Evolutionary conservation across 2,888 invertebrate genomes (phyloP).

Genomic region (Chydorus sphaericus): DNA sequence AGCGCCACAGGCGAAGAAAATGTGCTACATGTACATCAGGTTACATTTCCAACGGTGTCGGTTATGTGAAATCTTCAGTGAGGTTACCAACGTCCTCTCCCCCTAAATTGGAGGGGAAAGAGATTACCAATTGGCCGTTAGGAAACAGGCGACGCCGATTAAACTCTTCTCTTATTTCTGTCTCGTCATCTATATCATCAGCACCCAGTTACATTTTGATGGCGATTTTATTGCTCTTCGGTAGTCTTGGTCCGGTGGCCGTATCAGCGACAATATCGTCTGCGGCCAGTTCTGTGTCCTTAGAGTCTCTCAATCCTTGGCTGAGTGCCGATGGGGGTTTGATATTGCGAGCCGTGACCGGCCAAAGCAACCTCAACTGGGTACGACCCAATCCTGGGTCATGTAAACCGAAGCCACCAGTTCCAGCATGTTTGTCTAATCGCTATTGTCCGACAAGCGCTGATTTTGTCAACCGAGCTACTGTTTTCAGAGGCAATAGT

Average conservation of each 20-base stretch:
- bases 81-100: neutral
- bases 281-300: neutral
- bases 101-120: neutral
- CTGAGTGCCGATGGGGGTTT: neutral
- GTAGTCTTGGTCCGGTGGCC: neutral
- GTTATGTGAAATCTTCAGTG: neutral
- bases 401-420: neutral
- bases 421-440: conserved; percentile 8
- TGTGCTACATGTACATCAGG: too few relatives aligned
- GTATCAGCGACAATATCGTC: neutral
- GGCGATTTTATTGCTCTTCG: neutral
- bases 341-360: conserved; percentile 3
- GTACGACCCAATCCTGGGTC: neutral
- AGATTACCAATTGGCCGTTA: neutral
- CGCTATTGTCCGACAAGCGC: too few relatives aligned
- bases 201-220: neutral
- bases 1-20: too few relatives aligned
- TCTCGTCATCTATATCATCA: neutral
- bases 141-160: neutral
- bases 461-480: too few relatives aligned
- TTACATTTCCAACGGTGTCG: neutral
- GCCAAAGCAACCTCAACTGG: neutral
- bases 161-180: neutral
- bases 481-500: too few relatives aligned
- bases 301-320: conserved; percentile 9